Evolutionary conservation across 2,113 vertebrate genomes (phyloP).

Genomic region (Trichechus manatus): DNA sequence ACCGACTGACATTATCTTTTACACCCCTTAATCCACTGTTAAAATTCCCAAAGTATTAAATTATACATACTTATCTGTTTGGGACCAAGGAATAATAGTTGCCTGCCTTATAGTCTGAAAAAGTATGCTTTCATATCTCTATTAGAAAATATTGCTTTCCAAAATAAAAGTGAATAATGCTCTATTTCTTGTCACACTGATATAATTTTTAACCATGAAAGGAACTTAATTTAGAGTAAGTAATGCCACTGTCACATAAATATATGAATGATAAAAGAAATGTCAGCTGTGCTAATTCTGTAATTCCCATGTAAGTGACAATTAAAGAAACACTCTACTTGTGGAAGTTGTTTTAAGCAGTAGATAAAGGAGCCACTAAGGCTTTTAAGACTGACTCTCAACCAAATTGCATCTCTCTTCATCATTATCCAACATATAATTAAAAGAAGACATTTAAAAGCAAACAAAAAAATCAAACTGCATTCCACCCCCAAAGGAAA

Average conservation of each 20-base stretch:
- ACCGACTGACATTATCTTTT: not conserved
- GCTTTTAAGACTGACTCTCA: constrained; percentile 80
- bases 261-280: constrained; percentile 82
- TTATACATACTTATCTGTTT: not conserved
- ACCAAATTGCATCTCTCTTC: constrained; percentile 73
- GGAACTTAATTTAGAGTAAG: constrained; percentile 81
- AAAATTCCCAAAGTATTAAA: constrained; percentile 67
- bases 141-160: constrained; percentile 64
- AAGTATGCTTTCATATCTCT: constrained; percentile 22
- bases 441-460: constrained; percentile 81
- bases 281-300: constrained; percentile 70
- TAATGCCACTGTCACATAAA: constrained; percentile 81
- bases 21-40: not conserved
- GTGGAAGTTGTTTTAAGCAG: constrained; percentile 66
- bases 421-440: constrained; percentile 83
- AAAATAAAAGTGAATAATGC: constrained; percentile 64
- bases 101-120: constrained; percentile 54
- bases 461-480: constrained; percentile 65
- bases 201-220: constrained; percentile 71
- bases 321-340: constrained; percentile 80
- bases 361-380: constrained; percentile 74
- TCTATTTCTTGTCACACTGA: constrained; percentile 62
- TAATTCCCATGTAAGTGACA: constrained; percentile 81
- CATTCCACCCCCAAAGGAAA: constrained; percentile 38
- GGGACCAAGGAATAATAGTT: constrained; percentile 60